Conservation (phyloP, 1,140 invertebrate species). For the Heliconius himera region DNA sequence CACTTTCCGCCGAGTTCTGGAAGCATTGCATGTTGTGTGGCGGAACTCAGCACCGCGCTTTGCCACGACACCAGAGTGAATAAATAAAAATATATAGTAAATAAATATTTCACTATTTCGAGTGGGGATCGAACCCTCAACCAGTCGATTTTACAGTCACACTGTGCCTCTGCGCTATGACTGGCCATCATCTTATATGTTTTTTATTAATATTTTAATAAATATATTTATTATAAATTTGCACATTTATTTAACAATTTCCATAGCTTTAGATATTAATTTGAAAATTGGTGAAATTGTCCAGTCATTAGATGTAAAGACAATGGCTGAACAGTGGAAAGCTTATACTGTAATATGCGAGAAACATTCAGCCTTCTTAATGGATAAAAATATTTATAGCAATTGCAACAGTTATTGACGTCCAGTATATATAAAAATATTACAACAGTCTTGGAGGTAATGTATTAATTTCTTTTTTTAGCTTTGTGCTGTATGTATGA, state of each 20-base stretch:
- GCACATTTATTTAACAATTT: not conserved
- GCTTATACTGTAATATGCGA: conserved; percentile 66
- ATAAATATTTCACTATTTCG: too few relatives aligned
- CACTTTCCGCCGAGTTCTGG: too few relatives aligned
- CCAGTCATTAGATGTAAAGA: conserved; percentile 67
- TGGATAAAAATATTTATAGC: conserved; percentile 53
- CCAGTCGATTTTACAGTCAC: too few relatives aligned
- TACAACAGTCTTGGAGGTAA: conserved; percentile 58
- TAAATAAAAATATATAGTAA: too few relatives aligned
- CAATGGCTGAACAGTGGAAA: conserved; percentile 76
- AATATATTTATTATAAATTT: not conserved
- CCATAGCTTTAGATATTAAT: conserved; percentile 64
- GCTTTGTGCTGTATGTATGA: too few relatives aligned
- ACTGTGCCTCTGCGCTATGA: too few relatives aligned
- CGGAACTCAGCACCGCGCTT: too few relatives aligned
- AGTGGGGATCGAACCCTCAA: too few relatives aligned
- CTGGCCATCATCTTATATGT: too few relatives aligned
- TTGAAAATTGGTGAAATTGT: conserved; percentile 67
- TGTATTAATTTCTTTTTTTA: conserved; percentile 1
- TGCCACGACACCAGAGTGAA: too few relatives aligned
- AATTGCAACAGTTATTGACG: conserved; percentile 53
- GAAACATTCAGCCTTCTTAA: conserved; percentile 58
- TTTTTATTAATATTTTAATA: not conserved
- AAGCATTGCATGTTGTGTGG: too few relatives aligned
- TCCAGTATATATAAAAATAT: conserved; percentile 57